phyloP scores from a whole-genome alignment of 2,113 vertebrate species.

The Etheostoma cragini region DNA sequence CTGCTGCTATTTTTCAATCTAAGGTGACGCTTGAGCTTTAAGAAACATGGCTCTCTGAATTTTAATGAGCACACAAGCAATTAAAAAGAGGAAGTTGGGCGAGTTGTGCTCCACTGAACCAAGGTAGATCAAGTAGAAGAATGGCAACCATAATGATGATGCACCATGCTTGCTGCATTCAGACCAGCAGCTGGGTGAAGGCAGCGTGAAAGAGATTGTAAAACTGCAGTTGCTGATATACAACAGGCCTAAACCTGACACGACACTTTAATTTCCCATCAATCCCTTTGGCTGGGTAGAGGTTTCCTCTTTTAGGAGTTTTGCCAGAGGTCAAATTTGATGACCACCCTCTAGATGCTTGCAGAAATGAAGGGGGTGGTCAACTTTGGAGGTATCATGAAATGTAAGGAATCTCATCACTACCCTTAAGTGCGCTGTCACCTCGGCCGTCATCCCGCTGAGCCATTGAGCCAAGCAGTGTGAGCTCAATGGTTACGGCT shows the following conservation, averaged over 20 bases:
- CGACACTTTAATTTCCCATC: conserved; percentile 44
- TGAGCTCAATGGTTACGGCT: conserved; percentile 37
- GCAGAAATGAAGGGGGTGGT: conserved; percentile 50
- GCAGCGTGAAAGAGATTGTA: conserved; percentile 30
- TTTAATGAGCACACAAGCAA: conserved; percentile 77
- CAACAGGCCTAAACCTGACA: conserved; percentile 33
- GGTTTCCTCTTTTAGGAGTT: conserved; percentile 42
- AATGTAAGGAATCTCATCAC: conserved; percentile 59
- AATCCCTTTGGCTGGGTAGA: conserved; percentile 25
- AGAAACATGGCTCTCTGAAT: conserved; percentile 65
- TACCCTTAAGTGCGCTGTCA: conserved; percentile 38
- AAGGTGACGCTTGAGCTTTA: conserved; percentile 65
- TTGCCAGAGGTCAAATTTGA: conserved; percentile 52
- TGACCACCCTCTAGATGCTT: conserved; percentile 7
- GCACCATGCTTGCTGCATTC: conserved; percentile 30
- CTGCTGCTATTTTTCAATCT: conserved; percentile 60
- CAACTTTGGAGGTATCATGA: conserved; percentile 48
- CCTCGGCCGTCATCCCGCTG: conserved; percentile 58
- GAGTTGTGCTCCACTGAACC: conserved; percentile 76
- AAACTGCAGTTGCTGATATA: conserved; percentile 52
- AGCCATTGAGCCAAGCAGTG: conserved; percentile 58
- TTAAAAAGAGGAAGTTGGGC: conserved; percentile 81
- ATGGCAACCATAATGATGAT: conserved; percentile 43
- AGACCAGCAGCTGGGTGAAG: conserved; percentile 34
- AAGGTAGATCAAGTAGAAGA: conserved; percentile 66